Evolutionary conservation across 2,888 invertebrate species (phyloP).

Genomic region (Aleiodes leptofemur): DNA sequence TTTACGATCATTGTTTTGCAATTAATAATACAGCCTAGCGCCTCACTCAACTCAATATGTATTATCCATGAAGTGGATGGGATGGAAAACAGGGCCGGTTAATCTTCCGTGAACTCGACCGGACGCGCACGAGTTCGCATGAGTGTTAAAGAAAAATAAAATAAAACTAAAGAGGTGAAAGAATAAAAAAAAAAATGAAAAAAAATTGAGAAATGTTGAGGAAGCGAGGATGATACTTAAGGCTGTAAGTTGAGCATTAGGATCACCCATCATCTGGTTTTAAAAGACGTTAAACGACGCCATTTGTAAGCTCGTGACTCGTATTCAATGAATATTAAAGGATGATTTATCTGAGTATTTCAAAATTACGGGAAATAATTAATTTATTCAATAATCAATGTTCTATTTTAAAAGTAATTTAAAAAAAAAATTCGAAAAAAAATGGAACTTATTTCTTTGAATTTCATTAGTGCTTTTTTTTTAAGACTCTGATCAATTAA

Average conservation of each 20-base stretch:
- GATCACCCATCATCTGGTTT: slow-evolving; percentile 40
- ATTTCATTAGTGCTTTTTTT: too few relatives aligned
- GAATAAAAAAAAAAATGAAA: neutral
- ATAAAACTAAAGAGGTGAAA: slow-evolving; percentile 3
- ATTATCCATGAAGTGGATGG: slow-evolving; percentile 29
- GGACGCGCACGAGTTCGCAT: slow-evolving; percentile 32
- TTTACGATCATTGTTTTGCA: slow-evolving; percentile 59
- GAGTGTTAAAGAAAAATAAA: slow-evolving; percentile 30
- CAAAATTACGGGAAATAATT: neutral
- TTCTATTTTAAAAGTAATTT: too few relatives aligned
- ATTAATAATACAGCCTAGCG: slow-evolving; percentile 53
- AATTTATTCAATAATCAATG: neutral
- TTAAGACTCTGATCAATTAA: too few relatives aligned
- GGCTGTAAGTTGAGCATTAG: slow-evolving; percentile 38
- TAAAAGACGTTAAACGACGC: slow-evolving; percentile 39
- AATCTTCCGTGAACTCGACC: slow-evolving; percentile 43
- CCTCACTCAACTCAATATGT: slow-evolving; percentile 25
- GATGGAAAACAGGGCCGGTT: slow-evolving; percentile 43
- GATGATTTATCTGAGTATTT: slow-evolving; percentile 5
- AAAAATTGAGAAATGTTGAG: slow-evolving; percentile 19
- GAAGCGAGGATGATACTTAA: slow-evolving; percentile 50
- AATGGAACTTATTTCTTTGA: too few relatives aligned
- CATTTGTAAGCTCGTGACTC: slow-evolving; percentile 30
- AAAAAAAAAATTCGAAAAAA: too few relatives aligned
- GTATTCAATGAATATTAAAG: slow-evolving; percentile 23